phyloP scores from a whole-genome alignment of 2,113 vertebrate genomes.

The Arizona elegans region DNA sequence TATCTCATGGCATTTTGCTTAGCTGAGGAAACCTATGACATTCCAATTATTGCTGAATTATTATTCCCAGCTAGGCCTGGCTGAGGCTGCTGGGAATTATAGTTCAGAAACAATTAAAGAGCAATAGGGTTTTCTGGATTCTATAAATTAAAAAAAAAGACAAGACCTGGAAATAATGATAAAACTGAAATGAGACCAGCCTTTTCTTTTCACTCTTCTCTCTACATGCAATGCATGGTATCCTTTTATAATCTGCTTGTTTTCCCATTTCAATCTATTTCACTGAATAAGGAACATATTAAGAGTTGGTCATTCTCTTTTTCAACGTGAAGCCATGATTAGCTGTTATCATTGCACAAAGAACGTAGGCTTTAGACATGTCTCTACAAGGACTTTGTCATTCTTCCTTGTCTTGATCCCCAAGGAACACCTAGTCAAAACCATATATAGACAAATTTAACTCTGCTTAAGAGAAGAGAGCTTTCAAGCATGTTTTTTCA shows the following conservation, averaged over 20 bases:
- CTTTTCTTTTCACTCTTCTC: not conserved
- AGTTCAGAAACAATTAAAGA: not conserved
- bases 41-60: not conserved
- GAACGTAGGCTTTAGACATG: slow-evolving; percentile 61
- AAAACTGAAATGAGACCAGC: not conserved
- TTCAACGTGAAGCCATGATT: slow-evolving; percentile 49
- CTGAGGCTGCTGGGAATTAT: not conserved
- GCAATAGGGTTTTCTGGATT: not conserved
- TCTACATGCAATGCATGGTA: not conserved
- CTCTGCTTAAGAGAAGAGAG: slow-evolving; percentile 48
- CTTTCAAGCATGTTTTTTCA: slow-evolving; percentile 48
- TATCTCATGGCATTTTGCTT: not conserved
- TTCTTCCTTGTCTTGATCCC: slow-evolving; percentile 58
- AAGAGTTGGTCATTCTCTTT: slow-evolving; percentile 60
- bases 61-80: not conserved
- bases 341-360: slow-evolving; percentile 62
- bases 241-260: not conserved
- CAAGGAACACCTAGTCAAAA: slow-evolving; percentile 59
- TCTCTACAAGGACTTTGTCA: slow-evolving; percentile 61
- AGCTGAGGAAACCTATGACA: not conserved
- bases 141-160: not conserved
- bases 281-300: slow-evolving; percentile 53
- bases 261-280: slow-evolving; percentile 44
- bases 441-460: slow-evolving; percentile 43
- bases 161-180: not conserved